Conservation (phyloP, 1,140 invertebrate genomes). For the Macrosteles quadrilineatus region DNA sequence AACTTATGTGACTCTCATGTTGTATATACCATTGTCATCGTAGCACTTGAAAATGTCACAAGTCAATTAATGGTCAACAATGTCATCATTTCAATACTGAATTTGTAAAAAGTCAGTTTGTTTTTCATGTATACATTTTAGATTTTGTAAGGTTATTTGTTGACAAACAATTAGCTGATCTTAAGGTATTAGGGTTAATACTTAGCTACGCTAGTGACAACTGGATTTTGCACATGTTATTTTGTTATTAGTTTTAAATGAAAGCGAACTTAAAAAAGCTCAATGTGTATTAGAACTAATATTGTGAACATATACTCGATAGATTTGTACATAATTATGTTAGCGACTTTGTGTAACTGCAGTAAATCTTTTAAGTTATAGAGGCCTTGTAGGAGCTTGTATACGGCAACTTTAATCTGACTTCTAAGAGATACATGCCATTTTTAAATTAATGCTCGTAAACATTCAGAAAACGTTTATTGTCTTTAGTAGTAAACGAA, state of each 20-base stretch:
- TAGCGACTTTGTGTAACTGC: background rate
- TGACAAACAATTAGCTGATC: slow-evolving; percentile 8
- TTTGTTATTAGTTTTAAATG: slow-evolving; percentile 10
- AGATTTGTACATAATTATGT: background rate
- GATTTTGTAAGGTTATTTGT: slow-evolving; percentile 14
- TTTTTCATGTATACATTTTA: background rate
- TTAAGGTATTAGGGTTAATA: background rate
- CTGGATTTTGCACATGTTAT: background rate
- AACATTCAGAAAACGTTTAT: too few species aligned
- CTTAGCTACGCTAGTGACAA: background rate
- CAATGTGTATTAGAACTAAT: slow-evolving; percentile 13
- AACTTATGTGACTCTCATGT: background rate
- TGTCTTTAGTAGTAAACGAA: too few species aligned
- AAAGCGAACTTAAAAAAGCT: slow-evolving; percentile 6
- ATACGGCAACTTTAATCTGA: background rate
- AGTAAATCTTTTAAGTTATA: background rate
- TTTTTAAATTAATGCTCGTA: too few species aligned
- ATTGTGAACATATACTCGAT: background rate
- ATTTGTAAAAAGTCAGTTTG: background rate
- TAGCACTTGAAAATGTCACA: background rate
- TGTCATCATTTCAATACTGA: slow-evolving; percentile 1
- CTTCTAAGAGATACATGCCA: too few species aligned
- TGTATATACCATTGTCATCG: background rate
- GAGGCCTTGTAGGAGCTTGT: background rate
- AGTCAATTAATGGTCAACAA: slow-evolving; percentile 2